Base-by-base conservation (phyloP, 2,113 vertebrate species). In the Nicator chloris region DNA sequence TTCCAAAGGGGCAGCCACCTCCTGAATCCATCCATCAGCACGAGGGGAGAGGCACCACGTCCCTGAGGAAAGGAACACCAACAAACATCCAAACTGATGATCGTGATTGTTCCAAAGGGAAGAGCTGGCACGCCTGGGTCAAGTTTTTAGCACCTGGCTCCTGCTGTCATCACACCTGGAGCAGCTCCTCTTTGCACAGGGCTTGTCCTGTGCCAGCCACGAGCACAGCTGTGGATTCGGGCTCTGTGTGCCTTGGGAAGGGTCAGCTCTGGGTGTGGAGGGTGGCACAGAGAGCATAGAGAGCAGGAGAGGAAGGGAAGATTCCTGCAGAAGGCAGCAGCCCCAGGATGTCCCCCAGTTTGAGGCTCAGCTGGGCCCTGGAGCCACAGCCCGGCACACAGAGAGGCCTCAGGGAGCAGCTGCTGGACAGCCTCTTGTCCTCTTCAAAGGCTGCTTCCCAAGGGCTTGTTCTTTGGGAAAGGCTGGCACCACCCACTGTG, bases 331-430 rank as follows among this genome's bases (percentile, higher is more conserved):
- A 80, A 72, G 72, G 76, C 50, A 79, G n/a, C 82, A 49, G 70
- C 31, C 19, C 45, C n/a, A 1, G 0, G 15, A 19, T 40, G n/a
- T 78, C 69, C 35, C 10, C 0, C 6, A 13, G 7, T 47, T 0
- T 86, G 35, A 22, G 45, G 26, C 50, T 27, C 80, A 37, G 28
- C 57, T 31, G 57, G 61, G 59, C 68, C 15, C 70, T 39, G 50
- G 42, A 90, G 40, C 39, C 39, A 30, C 30, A 39, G 45, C 33
- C 69, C 35, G 0, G 2, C 35, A 44, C 54, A 6, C 6, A 39
- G 49, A 28, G 40, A 4, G 1, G 24, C 21, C 50, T 66, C 80
- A 28, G 53, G 39, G 26, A 51, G 35, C 64, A 40, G 56, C 69
- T 56, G 42, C 73, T 18, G 76, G 90, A 40, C 72, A 88, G 40